A percentile compares a stretch with the other conserved stretches of the same genome.
Evolutionary conservation across 1,140 invertebrate genomes (phyloP).

Genomic region (Palaemon carinicauda): DNA sequence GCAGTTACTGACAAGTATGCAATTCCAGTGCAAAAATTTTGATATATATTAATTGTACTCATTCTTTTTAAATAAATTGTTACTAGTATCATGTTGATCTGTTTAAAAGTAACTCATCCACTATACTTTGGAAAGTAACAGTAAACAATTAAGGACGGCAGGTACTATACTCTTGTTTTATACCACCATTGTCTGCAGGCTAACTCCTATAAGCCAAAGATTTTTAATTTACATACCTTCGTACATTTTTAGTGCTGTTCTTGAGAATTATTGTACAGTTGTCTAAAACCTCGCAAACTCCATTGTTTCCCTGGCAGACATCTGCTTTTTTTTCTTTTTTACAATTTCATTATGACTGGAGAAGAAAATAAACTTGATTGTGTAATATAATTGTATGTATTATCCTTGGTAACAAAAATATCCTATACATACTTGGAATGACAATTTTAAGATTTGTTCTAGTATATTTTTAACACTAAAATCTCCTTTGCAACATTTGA

Average conservation of each 20-base stretch:
- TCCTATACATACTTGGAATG: not conserved
- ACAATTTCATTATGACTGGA: slow-evolving; percentile 45
- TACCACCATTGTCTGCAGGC: slow-evolving; percentile 38
- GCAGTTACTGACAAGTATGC: no score
- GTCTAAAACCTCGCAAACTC: slow-evolving; percentile 50
- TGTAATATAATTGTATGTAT: not conserved
- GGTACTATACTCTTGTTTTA: not conserved
- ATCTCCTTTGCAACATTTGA: not conserved
- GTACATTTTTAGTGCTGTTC: slow-evolving; percentile 32
- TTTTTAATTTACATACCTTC: slow-evolving; percentile 45
- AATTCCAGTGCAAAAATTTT: no score
- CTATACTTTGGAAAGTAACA: no score
- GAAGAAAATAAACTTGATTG: slow-evolving; percentile 10
- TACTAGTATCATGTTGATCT: no score
- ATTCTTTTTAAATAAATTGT: no score
- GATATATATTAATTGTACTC: no score
- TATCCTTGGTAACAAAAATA: not conserved
- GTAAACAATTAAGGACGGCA: no score
- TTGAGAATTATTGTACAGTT: slow-evolving; percentile 41
- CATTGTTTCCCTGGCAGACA: slow-evolving; percentile 42
- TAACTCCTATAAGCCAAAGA: slow-evolving; percentile 50
- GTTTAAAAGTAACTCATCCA: no score
- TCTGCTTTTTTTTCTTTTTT: slow-evolving; percentile 42
- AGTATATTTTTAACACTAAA: not conserved
- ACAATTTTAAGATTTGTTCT: not conserved